phyloP scores from a whole-genome alignment of 2,888 invertebrate species.

The Allophyes oxyacanthae region DNA sequence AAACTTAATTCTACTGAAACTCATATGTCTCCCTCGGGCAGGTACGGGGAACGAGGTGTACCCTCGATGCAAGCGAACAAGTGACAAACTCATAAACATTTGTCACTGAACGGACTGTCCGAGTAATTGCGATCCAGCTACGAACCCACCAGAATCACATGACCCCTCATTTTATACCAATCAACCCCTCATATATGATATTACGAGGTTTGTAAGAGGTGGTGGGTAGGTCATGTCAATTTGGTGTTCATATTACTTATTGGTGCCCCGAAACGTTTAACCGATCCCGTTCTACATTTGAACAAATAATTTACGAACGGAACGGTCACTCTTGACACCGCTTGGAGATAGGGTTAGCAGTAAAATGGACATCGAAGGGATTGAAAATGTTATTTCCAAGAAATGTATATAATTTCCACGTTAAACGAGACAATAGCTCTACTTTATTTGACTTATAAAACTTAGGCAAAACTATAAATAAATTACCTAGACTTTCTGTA shows the following conservation, averaged over 20 bases:
- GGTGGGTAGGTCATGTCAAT: slow-evolving; percentile 58
- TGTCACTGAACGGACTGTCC: slow-evolving; percentile 84
- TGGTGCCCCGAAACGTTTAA: slow-evolving; percentile 88
- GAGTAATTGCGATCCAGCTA: slow-evolving; percentile 81
- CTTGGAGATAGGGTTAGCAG: slow-evolving; percentile 71
- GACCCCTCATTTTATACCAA: slow-evolving; percentile 57
- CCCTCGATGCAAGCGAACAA: slow-evolving; percentile 71
- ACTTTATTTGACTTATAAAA: too few relatives aligned
- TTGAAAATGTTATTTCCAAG: too few relatives aligned
- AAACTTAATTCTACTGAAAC: slow-evolving; percentile 73
- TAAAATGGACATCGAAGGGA: not conserved
- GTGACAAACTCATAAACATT: slow-evolving; percentile 89
- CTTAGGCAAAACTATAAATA: too few relatives aligned
- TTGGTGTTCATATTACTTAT: slow-evolving; percentile 81
- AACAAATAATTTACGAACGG: slow-evolving; percentile 88
- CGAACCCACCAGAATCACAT: slow-evolving; percentile 68
- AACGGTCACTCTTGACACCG: slow-evolving; percentile 83
- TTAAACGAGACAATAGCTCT: too few relatives aligned
- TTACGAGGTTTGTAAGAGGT: slow-evolving; percentile 5
- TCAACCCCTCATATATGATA: slow-evolving; percentile 10
- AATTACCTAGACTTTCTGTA: too few relatives aligned
- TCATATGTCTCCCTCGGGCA: slow-evolving; percentile 70
- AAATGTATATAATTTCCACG: too few relatives aligned
- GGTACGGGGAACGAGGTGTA: slow-evolving; percentile 72
- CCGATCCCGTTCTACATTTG: slow-evolving; percentile 87